These are phyloP conservation scores for Epinephelus cyanopodus DNA, from an alignment of 2,113 vertebrate species.

Conservation along the genomic window DNA sequence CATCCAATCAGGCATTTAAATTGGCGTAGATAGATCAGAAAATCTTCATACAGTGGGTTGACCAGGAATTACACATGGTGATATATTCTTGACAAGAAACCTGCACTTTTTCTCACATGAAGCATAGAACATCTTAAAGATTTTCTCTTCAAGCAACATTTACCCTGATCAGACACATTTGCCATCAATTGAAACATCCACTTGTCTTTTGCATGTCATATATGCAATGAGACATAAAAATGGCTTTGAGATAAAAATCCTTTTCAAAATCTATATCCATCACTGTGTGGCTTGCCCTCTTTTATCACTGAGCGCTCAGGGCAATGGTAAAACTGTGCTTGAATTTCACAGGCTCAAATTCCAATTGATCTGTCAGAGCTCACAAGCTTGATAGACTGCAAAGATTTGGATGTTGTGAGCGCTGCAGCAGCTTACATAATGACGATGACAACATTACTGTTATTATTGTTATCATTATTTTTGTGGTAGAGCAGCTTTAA, in stretches of 20 bases:
- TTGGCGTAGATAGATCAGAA: constrained; percentile 3
- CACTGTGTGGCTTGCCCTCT: constrained; percentile 39
- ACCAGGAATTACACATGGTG: neutral
- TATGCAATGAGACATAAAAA: constrained; percentile 59
- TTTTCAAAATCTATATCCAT: constrained; percentile 60
- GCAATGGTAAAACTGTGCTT: constrained; percentile 57
- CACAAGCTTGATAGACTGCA: constrained; percentile 27
- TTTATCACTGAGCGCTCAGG: constrained; percentile 48
- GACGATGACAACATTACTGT: constrained; percentile 1
- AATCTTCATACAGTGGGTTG: neutral
- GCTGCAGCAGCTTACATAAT: constrained; percentile 1
- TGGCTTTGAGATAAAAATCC: constrained; percentile 48
- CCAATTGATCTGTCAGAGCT: constrained; percentile 54
- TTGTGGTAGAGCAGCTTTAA: no score
- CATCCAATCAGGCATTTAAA: constrained; percentile 3
- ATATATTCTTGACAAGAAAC: constrained; percentile 10
- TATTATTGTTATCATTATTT: neutral
- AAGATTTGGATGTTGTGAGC: constrained; percentile 26
- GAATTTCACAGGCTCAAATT: constrained; percentile 60
- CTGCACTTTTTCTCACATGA: neutral
- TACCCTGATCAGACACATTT: constrained; percentile 39
- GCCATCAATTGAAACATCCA: constrained; percentile 42
- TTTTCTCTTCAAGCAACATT: constrained; percentile 40
- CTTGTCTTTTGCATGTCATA: constrained; percentile 53
- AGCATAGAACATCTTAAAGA: constrained; percentile 15